These are phyloP conservation scores for Tamandua tetradactyla DNA, from an alignment of 2,797 vertebrate genomes.

Conservation along the genomic window DNA sequence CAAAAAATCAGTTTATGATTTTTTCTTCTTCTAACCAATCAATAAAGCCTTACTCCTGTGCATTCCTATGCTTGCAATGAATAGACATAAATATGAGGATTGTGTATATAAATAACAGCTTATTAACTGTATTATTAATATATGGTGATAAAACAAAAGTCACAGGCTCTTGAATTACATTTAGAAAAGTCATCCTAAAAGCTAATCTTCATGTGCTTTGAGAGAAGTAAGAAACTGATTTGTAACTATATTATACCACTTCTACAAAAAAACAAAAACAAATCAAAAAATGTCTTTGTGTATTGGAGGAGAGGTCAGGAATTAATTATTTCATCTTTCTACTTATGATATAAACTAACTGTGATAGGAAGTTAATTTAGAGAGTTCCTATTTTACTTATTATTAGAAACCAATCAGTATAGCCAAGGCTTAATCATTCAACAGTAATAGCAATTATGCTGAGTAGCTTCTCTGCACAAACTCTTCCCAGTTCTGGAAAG, in stretches of 20 bases:
- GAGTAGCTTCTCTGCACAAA: background rate
- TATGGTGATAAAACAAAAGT: background rate
- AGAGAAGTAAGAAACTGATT: background rate
- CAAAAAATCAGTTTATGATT: background rate
- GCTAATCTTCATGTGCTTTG: background rate
- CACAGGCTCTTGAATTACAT: background rate
- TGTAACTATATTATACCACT: background rate
- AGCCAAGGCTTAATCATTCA: background rate
- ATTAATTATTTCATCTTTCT: constrained; percentile 18
- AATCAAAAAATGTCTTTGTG: background rate
- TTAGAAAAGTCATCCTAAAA: background rate
- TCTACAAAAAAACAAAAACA: constrained; percentile 36
- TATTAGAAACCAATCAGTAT: constrained; percentile 26
- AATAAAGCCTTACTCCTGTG: background rate
- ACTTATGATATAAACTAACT: background rate
- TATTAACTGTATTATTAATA: background rate
- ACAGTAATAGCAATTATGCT: background rate
- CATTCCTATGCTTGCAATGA: background rate
- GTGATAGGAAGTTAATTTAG: constrained; percentile 23
- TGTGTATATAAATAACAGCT: background rate
- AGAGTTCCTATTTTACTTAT: constrained; percentile 20
- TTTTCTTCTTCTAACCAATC: background rate
- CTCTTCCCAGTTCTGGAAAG: background rate
- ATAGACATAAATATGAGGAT: background rate
- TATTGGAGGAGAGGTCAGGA: background rate